Conservation (phyloP, 64 coral and sea anemone genomes). For the Porites lutea region DNA sequence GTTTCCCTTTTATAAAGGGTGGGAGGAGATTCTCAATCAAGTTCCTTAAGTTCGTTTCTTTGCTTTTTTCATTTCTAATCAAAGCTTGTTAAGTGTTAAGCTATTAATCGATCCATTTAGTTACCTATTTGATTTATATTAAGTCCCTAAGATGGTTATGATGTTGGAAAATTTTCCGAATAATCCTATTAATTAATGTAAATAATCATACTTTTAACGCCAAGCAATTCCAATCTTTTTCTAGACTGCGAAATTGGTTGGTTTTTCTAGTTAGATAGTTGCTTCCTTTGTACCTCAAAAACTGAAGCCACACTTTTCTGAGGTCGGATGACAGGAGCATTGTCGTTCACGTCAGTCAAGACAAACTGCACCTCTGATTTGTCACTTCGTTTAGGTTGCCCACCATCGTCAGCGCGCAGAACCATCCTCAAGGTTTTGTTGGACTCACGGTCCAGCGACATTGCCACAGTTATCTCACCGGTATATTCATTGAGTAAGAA, state of each 20-base stretch:
- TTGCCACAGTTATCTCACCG: slow-evolving; percentile 73
- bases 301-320: slow-evolving; percentile 76
- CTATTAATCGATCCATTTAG: no score
- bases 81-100: no score
- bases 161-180: no score
- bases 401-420: slow-evolving; percentile 83
- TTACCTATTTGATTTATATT: no score
- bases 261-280: background rate
- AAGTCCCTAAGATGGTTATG: no score
- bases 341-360: slow-evolving; percentile 93
- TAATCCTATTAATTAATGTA: no score
- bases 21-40: no score
- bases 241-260: background rate
- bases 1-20: no score
- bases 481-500: slow-evolving; percentile 67
- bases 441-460: slow-evolving; percentile 76
- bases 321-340: slow-evolving; percentile 84
- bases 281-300: slow-evolving; percentile 52
- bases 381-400: slow-evolving; percentile 59
- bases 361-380: slow-evolving; percentile 64
- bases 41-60: no score
- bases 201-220: no score
- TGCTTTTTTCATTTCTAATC: no score
- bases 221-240: no score
- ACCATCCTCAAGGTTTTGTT: slow-evolving; percentile 64